phyloP scores from a whole-genome alignment of 2,888 invertebrate genomes.

The Meta bourneti region DNA sequence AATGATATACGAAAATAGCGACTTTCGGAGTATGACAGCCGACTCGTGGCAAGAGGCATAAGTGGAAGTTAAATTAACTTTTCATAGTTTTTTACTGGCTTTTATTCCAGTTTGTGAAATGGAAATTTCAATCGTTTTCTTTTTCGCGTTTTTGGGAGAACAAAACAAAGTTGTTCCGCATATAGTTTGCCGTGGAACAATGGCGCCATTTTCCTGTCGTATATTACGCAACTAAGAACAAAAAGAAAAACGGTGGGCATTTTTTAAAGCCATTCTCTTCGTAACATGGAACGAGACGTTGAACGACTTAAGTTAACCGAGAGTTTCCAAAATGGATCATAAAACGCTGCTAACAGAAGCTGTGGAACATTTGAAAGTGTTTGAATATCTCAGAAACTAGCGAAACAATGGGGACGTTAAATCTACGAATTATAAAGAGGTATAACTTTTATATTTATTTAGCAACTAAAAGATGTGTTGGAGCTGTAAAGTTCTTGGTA shows the following conservation, averaged over 20 bases:
- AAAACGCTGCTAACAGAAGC: constrained; percentile 63
- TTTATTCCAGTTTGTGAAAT: constrained; percentile 43
- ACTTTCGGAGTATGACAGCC: constrained; percentile 46
- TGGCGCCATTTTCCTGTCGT: constrained; percentile 53
- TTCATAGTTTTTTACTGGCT: constrained; percentile 14
- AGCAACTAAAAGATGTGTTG: constrained; percentile 32
- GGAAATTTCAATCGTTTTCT: constrained; percentile 11
- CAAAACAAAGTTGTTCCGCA: constrained; percentile 64
- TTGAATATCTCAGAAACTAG: constrained; percentile 20
- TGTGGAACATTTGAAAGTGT: constrained; percentile 33
- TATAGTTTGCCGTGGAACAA: constrained; percentile 48
- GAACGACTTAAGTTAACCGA: constrained; percentile 57
- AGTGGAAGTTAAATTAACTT: constrained; percentile 33
- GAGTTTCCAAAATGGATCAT: constrained; percentile 56
- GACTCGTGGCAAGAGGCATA: constrained; percentile 44
- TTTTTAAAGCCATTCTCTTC: constrained; percentile 39
- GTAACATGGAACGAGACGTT: constrained; percentile 33
- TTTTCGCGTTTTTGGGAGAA: constrained; percentile 22
- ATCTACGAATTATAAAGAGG: constrained; percentile 31
- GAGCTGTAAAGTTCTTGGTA: constrained; percentile 10
- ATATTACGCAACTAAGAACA: constrained; percentile 45
- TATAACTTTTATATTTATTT: constrained; percentile 31
- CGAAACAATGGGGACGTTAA: constrained; percentile 43
- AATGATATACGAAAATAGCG: constrained; percentile 31
- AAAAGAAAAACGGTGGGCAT: constrained; percentile 8